Evolutionary conservation across 2,113 vertebrate species (phyloP), one percentile per base, ranked within the genome.

Genomic region (Sebastes schlegelii): DNA sequence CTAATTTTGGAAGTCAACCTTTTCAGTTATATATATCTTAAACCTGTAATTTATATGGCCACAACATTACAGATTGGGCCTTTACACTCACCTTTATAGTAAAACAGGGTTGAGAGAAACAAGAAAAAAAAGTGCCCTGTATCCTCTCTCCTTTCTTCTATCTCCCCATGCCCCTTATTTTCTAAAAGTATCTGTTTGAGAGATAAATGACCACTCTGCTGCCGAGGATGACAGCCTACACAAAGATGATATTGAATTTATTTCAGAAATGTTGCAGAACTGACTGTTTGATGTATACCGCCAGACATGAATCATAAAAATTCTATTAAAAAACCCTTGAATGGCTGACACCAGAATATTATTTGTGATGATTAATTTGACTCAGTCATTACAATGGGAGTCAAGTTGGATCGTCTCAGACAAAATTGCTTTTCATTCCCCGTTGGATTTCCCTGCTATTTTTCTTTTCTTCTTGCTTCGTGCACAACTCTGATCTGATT

Each of bases 251-350:
- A 97, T 97, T 96, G 95, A 96, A 95, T 97, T 95, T 96, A 97
- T 97, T 97, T 97, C 95, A 96, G 96, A 96, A 97, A 97, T 96
- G 96, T 95, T 94, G 94, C 95, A 94, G 94, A 94, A 96, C 96
- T 96, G 94, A 96, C 93, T 96, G 95, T 96, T 96, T 96, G 96
- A 98, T 96, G 96, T 96, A 96, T 95, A 94, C 94, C 87, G 94
- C 89, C 86, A 97, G 96, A 95, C 96, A 96, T 94, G 96, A 97
- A 97, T 98, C 97, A 96, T 97, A 96, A 97, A 97, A 97, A 97
- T 98, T 97, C 97, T 97, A 98, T 98, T 98, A 97, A 97, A 97
- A 97, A 95, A 94, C 96, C 96, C 96, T 95, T 97, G 96, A 97
- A 96, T 93, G 93, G 96, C 95, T 96, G 97, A 97, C 96, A 96